These are phyloP conservation scores for Samia ricini DNA, from an alignment of 1,140 invertebrate species.

Conservation along the genomic window DNA sequence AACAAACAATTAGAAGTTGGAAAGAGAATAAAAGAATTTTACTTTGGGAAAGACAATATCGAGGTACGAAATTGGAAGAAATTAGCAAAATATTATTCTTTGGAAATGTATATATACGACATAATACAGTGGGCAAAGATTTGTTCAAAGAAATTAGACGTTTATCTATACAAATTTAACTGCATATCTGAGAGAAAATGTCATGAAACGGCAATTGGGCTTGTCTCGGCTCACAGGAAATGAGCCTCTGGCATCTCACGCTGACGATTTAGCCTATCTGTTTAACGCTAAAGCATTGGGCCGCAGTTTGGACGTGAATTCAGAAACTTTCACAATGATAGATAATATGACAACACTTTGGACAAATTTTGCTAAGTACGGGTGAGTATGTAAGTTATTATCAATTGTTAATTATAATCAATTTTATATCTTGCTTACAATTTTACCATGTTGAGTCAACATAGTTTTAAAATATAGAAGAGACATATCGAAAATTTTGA, in stretches of 20 bases:
- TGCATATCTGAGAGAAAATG: slow-evolving; percentile 29
- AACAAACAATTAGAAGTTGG: slow-evolving; percentile 25
- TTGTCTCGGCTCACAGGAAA: slow-evolving; percentile 1
- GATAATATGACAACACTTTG: slow-evolving; percentile 39
- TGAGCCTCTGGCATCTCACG: slow-evolving; percentile 16
- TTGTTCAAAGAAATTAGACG: slow-evolving; percentile 20
- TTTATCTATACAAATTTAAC: slow-evolving; percentile 31
- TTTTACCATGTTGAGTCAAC: no score
- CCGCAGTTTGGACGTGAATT: slow-evolving; percentile 19
- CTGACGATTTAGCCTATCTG: slow-evolving; percentile 28
- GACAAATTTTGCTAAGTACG: slow-evolving; percentile 82
- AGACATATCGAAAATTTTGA: no score
- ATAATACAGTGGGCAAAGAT: slow-evolving; percentile 21
- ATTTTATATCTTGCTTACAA: no score
- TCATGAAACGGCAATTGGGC: slow-evolving; percentile 1
- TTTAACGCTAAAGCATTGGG: slow-evolving; percentile 15
- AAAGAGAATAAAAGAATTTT: slow-evolving; percentile 14
- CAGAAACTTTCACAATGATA: slow-evolving; percentile 13
- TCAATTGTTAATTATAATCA: no score
- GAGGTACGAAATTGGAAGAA: slow-evolving; percentile 7
- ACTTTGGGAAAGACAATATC: slow-evolving; percentile 6
- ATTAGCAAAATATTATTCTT: slow-evolving; percentile 12
- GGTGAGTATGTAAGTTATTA: no score
- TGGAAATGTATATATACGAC: slow-evolving; percentile 21
- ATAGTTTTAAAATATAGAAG: no score